phyloP scores from a whole-genome alignment of 2,113 vertebrate species.

The Meleagris gallopavo region DNA sequence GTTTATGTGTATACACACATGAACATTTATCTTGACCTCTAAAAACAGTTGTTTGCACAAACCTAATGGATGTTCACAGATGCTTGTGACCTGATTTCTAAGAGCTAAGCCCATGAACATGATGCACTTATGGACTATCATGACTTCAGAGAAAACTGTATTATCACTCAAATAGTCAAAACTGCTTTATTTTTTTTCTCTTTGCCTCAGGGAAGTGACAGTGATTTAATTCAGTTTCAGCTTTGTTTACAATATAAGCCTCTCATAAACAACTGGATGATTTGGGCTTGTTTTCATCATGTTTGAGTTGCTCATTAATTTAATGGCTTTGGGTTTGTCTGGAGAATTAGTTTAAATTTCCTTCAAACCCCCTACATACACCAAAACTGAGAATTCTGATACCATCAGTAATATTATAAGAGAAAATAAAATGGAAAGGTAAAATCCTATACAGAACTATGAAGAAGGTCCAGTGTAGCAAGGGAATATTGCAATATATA shows the following conservation, averaged over 20 bases:
- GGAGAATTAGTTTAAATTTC: background rate
- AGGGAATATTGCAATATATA: background rate
- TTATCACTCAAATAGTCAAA: background rate
- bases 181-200: background rate
- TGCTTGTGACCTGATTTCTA: background rate
- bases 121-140: background rate
- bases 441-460: background rate
- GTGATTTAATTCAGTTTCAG: background rate
- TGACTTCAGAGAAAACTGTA: background rate
- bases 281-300: background rate
- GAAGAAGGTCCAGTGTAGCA: background rate
- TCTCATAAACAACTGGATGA: background rate
- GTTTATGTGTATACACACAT: background rate
- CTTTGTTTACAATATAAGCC: background rate
- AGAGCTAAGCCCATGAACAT: background rate
- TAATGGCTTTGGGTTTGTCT: background rate
- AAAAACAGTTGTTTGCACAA: slow-evolving; percentile 4
- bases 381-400: background rate
- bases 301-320: background rate
- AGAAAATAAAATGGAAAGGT: background rate
- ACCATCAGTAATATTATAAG: background rate
- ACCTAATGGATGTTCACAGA: background rate
- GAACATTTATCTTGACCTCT: background rate
- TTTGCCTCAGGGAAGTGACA: background rate
- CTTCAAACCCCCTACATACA: background rate